Evolutionary conservation across 2,113 vertebrate species (phyloP).

Genomic region (Seriola aureovittata): DNA sequence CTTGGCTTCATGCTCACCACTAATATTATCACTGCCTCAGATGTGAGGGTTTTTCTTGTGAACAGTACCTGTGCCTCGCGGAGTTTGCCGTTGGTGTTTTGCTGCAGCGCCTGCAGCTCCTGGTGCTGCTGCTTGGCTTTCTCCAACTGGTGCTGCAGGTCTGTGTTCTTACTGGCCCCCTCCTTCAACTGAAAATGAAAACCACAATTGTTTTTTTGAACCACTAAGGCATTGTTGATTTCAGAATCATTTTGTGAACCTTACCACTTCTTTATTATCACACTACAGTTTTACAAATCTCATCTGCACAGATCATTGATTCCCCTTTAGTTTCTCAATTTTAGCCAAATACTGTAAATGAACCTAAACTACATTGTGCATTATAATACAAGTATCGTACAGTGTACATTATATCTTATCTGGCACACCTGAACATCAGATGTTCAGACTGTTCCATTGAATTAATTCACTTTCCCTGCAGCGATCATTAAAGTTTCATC

Average conservation of each 20-base stretch:
- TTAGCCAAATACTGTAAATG: neutral
- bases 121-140: constrained; percentile 96
- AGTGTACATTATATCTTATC: neutral
- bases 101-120: constrained; percentile 94
- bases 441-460: neutral
- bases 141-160: constrained; percentile 95
- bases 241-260: neutral
- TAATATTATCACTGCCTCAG: neutral
- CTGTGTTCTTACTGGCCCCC: constrained; percentile 87
- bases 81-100: constrained; percentile 94
- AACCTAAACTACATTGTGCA: neutral
- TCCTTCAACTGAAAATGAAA: constrained; percentile 89
- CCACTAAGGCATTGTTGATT: neutral
- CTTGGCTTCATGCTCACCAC: neutral
- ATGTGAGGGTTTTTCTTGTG: neutral
- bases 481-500: neutral
- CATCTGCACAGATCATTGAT: neutral
- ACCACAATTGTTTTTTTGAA: constrained; percentile 1
- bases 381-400: neutral
- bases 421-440: neutral
- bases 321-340: rapidly evolving
- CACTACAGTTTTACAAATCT: neutral
- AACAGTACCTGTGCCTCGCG: constrained; percentile 93
- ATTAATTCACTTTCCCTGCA: neutral
- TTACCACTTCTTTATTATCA: neutral